Evolutionary conservation across 1,140 invertebrate genomes (phyloP), one percentile per base, ranked within the genome.

Genomic region (Leptinotarsa defecta): DNA sequence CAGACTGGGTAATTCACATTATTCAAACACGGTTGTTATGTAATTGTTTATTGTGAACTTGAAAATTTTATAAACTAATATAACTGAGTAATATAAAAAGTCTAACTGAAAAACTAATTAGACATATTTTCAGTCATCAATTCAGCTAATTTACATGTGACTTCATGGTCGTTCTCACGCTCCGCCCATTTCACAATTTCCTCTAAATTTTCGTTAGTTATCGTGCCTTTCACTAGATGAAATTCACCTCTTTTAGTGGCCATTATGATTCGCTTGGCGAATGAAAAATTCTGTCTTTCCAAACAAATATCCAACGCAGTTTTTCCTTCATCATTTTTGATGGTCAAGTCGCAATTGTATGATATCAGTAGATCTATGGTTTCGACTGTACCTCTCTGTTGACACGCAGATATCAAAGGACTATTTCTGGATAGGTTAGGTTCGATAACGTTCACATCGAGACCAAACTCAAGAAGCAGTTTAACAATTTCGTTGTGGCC

Each of bases 271-370:
- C 65, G 19, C 15, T 27, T 68, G 24, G 34, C 65, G 0, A 68
- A 11, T 6, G 22, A 17, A 68, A 22, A 68, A 24, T 68, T 68
- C 17, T 17, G 22, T 43, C 15, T 20, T 27, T 68, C 34, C 15
- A 43, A 24, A 20, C 15, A 19, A 11, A 68, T 68, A 24, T 68
- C 65, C 65, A 68, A 5, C 6, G 65, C 65, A 20, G 65, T 22
- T 43, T 17, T 24, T 11, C 65, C 65, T 19, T 68, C 65, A 11
- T 68, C n/a, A 68, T 68, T 43, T 68, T 68, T 68, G 19, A 43
- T 43, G 8, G 22, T 68, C 5, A 68, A 17, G 65, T 68, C 24
- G 24, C 65, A 68, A 13, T 27, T 20, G 22, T 68, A n/a, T 8
- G 65, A 24, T 24, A 68, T 68, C 65, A 68, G 5, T 68, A 24